These are phyloP conservation scores for Chrysochloris asiatica DNA, from an alignment of 2,113 vertebrate species.

Conservation along the genomic window DNA sequence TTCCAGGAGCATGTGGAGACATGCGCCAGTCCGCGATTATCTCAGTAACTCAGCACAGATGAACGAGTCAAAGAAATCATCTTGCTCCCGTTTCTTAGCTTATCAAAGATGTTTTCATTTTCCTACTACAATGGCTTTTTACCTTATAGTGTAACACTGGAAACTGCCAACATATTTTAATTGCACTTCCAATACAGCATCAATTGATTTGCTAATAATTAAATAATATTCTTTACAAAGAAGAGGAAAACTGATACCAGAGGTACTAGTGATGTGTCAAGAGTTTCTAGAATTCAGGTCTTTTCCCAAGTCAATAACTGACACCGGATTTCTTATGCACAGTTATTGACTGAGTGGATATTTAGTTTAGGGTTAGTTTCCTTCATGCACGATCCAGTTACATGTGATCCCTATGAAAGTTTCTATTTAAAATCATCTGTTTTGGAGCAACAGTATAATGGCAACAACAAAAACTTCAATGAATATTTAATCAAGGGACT, in stretches of 20 bases:
- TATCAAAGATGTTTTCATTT: not conserved
- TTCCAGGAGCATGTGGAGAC: no score
- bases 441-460: not conserved
- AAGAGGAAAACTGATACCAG: not conserved
- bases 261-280: not conserved
- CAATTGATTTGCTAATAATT: not conserved
- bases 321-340: not conserved
- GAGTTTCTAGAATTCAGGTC: not conserved
- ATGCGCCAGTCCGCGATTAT: no score
- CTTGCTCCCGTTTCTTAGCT: not conserved
- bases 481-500: not conserved
- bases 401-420: not conserved
- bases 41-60: no score
- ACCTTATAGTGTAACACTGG: not conserved
- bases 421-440: not conserved
- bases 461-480: not conserved
- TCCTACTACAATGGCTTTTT: not conserved
- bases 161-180: not conserved
- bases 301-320: not conserved
- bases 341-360: not conserved
- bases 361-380: not conserved
- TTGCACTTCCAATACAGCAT: not conserved
- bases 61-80: no score
- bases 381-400: not conserved
- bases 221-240: constrained; percentile 4